A percentile compares a stretch with the other conserved stretches of the same genome.
Evolutionary conservation across 1,140 invertebrate species (phyloP).

Genomic region (Diachasmimorpha longicaudata): DNA sequence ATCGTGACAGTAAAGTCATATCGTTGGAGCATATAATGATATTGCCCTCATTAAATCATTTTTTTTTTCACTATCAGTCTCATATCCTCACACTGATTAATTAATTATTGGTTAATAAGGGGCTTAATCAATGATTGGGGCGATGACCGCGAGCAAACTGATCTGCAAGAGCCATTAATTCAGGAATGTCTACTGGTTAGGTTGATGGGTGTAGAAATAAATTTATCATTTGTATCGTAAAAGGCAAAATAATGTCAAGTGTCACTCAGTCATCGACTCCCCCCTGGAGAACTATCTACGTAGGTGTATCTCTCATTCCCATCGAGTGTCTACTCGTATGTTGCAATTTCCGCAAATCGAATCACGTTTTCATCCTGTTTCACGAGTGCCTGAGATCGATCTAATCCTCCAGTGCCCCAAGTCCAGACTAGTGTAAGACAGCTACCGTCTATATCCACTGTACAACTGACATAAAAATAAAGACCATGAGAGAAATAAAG

Average conservation of each 20-base stretch:
- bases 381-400: slow-evolving; percentile 4
- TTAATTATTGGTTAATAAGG: no score
- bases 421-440: background rate
- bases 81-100: no score
- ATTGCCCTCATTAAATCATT: no score
- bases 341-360: slow-evolving; percentile 24
- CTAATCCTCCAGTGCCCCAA: background rate
- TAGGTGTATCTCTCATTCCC: slow-evolving; percentile 1
- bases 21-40: no score
- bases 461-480: slow-evolving; percentile 2
- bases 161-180: no score
- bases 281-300: background rate
- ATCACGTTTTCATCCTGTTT: slow-evolving; percentile 19
- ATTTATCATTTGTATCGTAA: background rate
- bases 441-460: background rate
- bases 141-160: no score
- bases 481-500: background rate
- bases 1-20: no score
- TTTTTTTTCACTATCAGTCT: no score
- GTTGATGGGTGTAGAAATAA: no score
- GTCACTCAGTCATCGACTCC: background rate
- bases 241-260: background rate
- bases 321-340: background rate
- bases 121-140: no score
- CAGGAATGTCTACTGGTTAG: no score